phyloP scores from a whole-genome alignment of 2,797 vertebrate species.

The Hypotaenidia philippensis region DNA sequence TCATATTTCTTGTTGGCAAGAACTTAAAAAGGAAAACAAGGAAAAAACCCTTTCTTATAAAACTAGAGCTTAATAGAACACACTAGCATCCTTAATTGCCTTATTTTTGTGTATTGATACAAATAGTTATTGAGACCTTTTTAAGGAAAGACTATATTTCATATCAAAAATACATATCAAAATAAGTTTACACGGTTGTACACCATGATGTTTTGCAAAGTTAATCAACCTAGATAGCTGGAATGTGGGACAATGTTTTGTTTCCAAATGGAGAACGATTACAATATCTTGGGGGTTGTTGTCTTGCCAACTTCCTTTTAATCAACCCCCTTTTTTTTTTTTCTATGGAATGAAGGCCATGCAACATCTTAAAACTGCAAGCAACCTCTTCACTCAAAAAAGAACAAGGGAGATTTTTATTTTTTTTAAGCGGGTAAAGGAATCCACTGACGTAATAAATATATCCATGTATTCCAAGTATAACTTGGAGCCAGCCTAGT shows the following conservation, averaged over 20 bases:
- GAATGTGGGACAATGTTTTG: slow-evolving; percentile 38
- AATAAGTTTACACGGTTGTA: not conserved
- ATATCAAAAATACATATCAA: slow-evolving; percentile 3
- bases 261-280: slow-evolving; percentile 49
- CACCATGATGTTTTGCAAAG: not conserved
- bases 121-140: slow-evolving; percentile 31
- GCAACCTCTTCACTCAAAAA: slow-evolving; percentile 14
- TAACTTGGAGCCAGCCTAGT: slow-evolving; percentile 62
- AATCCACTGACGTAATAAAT: slow-evolving; percentile 68
- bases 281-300: slow-evolving; percentile 11
- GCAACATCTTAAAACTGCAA: slow-evolving; percentile 52
- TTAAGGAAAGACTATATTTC: not conserved
- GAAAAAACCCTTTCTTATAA: slow-evolving; percentile 44
- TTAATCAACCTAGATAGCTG: slow-evolving; percentile 8
- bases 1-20: slow-evolving; percentile 62
- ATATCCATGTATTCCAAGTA: slow-evolving; percentile 55
- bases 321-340: slow-evolving; percentile 2
- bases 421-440: slow-evolving; percentile 23
- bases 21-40: slow-evolving; percentile 44
- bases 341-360: not conserved
- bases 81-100: slow-evolving; percentile 46
- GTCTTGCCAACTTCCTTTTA: slow-evolving; percentile 53
- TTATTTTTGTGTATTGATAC: slow-evolving; percentile 29
- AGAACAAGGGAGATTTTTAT: not conserved
- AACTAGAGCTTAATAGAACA: slow-evolving; percentile 40